Evolutionary conservation across 1,140 invertebrate genomes (phyloP).

Genomic region (Drosophila busckii): DNA sequence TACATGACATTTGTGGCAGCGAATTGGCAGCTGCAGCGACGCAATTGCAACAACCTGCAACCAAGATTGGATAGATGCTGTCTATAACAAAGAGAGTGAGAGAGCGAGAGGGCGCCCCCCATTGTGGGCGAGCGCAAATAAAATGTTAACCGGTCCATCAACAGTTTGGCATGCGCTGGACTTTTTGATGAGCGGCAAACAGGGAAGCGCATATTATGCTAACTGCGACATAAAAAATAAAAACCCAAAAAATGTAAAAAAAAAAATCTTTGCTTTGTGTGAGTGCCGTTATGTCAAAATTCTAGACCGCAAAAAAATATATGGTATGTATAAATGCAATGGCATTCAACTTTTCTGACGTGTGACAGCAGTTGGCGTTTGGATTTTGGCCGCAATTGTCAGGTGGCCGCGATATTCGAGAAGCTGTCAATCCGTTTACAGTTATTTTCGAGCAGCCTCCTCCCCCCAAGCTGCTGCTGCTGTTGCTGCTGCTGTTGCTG

Average conservation of each 20-base stretch:
- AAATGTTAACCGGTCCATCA: too few species aligned
- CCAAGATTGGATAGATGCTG: slow-evolving; percentile 5
- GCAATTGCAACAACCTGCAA: slow-evolving; percentile 31
- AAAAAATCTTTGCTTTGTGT: too few species aligned
- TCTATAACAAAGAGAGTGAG: too few species aligned
- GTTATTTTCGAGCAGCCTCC: too few species aligned
- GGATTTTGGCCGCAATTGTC: slow-evolving; percentile 63
- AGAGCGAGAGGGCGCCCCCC: too few species aligned
- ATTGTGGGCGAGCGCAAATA: slow-evolving; percentile 30
- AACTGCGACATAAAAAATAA: too few species aligned
- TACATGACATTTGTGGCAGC: slow-evolving; percentile 70
- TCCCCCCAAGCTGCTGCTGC: too few species aligned
- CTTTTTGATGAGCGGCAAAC: too few species aligned
- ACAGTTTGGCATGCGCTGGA: too few species aligned
- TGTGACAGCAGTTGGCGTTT: slow-evolving; percentile 52
- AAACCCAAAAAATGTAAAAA: too few species aligned
- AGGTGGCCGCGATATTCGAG: slow-evolving; percentile 62
- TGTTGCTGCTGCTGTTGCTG: too few species aligned
- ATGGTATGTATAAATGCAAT: background rate
- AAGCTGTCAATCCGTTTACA: slow-evolving; percentile 53
- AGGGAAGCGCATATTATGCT: too few species aligned
- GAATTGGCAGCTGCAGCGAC: slow-evolving; percentile 59
- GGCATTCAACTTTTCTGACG: slow-evolving; percentile 56
- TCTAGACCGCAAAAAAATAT: slow-evolving; percentile 42
- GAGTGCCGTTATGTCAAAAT: slow-evolving; percentile 40